A percentile compares a stretch with the other conserved stretches of the same genome.
These are phyloP conservation scores for Candoia aspera DNA, from an alignment of 2,113 vertebrate genomes.

Conservation along the genomic window DNA sequence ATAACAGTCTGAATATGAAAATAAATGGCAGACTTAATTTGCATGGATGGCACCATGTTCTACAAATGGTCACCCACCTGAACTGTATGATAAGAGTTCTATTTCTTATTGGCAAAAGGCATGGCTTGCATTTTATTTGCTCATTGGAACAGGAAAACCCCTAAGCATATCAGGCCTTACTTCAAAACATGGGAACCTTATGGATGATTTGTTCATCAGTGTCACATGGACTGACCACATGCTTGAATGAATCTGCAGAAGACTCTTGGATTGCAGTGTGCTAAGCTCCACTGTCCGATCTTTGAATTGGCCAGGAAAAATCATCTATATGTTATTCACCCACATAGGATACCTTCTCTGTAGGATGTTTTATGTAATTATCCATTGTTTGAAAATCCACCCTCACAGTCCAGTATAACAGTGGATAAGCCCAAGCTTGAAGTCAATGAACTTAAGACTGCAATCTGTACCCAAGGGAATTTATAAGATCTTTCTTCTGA, in stretches of 20 bases:
- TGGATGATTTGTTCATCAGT: background rate
- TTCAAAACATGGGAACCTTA: background rate
- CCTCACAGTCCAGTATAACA: background rate
- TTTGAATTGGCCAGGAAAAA: background rate
- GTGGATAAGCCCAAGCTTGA: background rate
- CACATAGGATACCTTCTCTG: background rate
- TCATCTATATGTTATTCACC: background rate
- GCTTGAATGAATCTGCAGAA: background rate
- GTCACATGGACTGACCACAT: background rate
- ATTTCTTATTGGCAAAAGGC: background rate
- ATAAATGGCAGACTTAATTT: background rate
- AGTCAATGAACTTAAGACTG: background rate
- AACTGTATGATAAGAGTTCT: background rate
- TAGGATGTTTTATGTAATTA: background rate
- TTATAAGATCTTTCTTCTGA: background rate
- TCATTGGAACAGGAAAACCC: slow-evolving; percentile 19
- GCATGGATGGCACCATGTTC: background rate
- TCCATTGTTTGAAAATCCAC: background rate
- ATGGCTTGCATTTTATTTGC: background rate
- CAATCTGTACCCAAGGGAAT: background rate
- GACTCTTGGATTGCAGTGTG: background rate
- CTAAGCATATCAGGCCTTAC: slow-evolving; percentile 38
- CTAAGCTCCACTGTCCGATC: background rate
- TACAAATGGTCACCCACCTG: background rate
- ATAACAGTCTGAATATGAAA: background rate